phyloP scores from a whole-genome alignment of 2,797 vertebrate species.

The Siniperca obscura region DNA sequence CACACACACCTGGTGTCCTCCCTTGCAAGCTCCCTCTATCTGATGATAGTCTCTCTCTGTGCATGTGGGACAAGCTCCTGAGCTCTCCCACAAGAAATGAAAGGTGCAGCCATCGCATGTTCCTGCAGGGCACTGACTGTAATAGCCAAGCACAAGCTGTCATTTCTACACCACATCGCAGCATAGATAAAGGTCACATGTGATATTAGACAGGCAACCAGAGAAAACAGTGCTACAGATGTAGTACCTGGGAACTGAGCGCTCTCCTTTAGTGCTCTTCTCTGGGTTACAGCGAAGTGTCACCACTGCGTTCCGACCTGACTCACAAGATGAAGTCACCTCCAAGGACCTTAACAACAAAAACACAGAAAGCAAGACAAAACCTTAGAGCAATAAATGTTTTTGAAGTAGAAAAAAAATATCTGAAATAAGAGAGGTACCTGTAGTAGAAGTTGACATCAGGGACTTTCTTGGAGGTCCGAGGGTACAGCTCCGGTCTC shows the following conservation, averaged over 20 bases:
- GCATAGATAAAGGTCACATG: neutral
- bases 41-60: conserved; percentile 91
- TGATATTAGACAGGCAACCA: neutral
- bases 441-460: conserved; percentile 97
- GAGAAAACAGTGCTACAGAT: neutral
- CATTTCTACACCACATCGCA: neutral
- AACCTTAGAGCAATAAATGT: neutral
- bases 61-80: conserved; percentile 94
- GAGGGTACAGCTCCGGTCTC: conserved; percentile 86
- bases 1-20: conserved; percentile 88
- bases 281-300: conserved; percentile 91
- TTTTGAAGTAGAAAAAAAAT: accelerated
- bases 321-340: conserved; percentile 90
- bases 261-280: conserved; percentile 86
- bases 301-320: conserved; percentile 92
- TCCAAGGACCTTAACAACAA: conserved; percentile 87
- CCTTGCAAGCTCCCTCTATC: conserved; percentile 95
- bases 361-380: neutral
- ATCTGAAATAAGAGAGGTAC: conserved; percentile 75
- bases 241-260: conserved; percentile 92
- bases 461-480: conserved; percentile 84
- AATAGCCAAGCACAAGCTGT: conserved; percentile 52
- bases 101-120: conserved; percentile 97
- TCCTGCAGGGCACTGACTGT: conserved; percentile 92
- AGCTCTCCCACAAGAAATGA: conserved; percentile 95